Evolutionary conservation across 2,888 invertebrate species (phyloP), one percentile per base, ranked within the genome.

Genomic region (Anticlea derivata): DNA sequence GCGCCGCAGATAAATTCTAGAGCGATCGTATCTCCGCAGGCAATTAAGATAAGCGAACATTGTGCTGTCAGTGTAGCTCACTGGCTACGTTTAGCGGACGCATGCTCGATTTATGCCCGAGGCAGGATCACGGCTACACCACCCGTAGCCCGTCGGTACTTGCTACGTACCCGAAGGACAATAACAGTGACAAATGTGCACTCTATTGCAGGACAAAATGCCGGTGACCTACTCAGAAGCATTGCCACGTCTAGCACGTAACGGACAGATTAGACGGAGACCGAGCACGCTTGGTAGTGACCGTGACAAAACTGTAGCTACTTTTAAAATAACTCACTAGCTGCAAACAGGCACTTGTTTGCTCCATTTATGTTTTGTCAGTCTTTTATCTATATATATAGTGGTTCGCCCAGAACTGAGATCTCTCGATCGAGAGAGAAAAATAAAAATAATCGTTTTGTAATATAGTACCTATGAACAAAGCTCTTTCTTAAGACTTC

Each of bases 21-120:
- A 68, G 63, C 60, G 84, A 86, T 85, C 78, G 73, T 85, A 83
- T 85, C 86, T 78, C 62, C 66, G 68, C 64, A 82, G 78, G 84
- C 86, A 86, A 87, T 87, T 86, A 87, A 87, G 88, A 88, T 87
- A 87, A 84, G 77, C 78, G 80, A 70, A 80, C 81, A 76, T 76
- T 74, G 77, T 75, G 76, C 84, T 83, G 84, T 85, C 84, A 80
- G 78, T 74, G 75, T 70, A 71, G 75, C 78, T 77, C 74, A 74
- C 68, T 62, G 70, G 68, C 69, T 70, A 68, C 78, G 73, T 78
- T 82, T 76, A 80, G 79, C 74, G 75, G 78, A 78, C 75, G 66
- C 68, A 65, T 63, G 63, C 66, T 63, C 69, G 72, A 81, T 82
- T 84, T 81, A 82, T 80, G 73, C 70, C 65, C 68, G 60, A 64